Conservation (phyloP, 2,113 vertebrate genomes). For the Peromyscus maniculatus region DNA sequence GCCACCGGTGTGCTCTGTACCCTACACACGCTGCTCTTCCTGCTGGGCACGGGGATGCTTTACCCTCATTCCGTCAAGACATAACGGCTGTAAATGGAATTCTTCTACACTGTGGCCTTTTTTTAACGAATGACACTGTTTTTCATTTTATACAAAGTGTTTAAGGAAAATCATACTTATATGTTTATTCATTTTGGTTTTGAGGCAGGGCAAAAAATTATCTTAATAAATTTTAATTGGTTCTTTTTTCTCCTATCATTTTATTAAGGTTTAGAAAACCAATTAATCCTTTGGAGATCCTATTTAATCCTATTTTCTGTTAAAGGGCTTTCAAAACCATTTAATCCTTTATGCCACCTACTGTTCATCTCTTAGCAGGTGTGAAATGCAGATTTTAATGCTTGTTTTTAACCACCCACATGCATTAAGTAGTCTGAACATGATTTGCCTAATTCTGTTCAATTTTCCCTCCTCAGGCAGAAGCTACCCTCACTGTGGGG, state of each 20-base stretch:
- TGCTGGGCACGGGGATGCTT: accelerated
- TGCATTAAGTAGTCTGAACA: not conserved
- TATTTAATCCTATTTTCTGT: not conserved
- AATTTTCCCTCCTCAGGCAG: not conserved
- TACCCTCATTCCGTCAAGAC: no score
- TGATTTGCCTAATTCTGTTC: not conserved
- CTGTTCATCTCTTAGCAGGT: not conserved
- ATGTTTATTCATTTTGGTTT: not conserved
- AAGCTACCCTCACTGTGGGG: not conserved
- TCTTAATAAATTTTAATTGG: not conserved
- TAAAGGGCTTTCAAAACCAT: slow-evolving; percentile 21
- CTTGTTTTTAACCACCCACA: not conserved
- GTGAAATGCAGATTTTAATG: not conserved
- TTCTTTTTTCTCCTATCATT: not conserved
- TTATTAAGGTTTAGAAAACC: slow-evolving; percentile 27
- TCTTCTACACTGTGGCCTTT: not conserved
- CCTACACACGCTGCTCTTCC: accelerated
- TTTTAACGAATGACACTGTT: not conserved
- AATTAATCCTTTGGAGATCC: not conserved
- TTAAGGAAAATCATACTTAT: not conserved
- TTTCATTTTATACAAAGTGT: not conserved
- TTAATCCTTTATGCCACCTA: not conserved
- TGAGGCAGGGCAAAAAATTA: not conserved
- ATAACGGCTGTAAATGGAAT: not conserved
- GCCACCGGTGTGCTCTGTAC: no score